Evolutionary conservation across 2,888 invertebrate species (phyloP).

Genomic region (Blastobasis adustella): DNA sequence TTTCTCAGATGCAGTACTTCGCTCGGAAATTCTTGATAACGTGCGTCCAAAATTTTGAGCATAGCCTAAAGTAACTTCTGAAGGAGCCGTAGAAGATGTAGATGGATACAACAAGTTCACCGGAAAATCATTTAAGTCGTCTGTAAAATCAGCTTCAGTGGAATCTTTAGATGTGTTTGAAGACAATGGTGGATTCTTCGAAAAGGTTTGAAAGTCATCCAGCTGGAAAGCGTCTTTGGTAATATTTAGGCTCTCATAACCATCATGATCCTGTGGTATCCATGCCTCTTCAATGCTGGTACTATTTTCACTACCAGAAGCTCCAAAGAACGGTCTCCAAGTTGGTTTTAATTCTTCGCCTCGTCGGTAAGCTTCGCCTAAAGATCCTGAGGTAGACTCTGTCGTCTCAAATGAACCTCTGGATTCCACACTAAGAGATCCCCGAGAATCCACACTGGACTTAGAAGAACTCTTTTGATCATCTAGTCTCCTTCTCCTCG

Average conservation of each 20-base stretch:
- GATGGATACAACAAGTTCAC: constrained; percentile 84
- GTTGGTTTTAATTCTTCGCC: constrained; percentile 85
- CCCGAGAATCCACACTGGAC: constrained; percentile 78
- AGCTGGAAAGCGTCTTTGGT: constrained; percentile 66
- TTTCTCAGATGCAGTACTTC: constrained; percentile 91
- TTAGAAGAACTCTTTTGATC: constrained; percentile 75
- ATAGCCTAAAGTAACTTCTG: constrained; percentile 82
- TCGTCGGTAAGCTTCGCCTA: constrained; percentile 80
- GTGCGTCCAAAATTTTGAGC: constrained; percentile 86
- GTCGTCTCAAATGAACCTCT: constrained; percentile 82
- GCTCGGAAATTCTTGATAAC: constrained; percentile 89
- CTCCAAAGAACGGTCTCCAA: constrained; percentile 88
- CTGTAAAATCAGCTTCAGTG: constrained; percentile 80
- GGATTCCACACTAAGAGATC: constrained; percentile 80
- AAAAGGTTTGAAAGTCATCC: constrained; percentile 69
- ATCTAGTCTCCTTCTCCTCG: constrained; percentile 58
- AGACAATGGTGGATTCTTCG: constrained; percentile 64
- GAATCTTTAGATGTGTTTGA: constrained; percentile 70
- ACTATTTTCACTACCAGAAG: constrained; percentile 85
- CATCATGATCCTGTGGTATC: constrained; percentile 84
- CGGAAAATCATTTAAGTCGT: constrained; percentile 85
- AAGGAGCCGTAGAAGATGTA: constrained; percentile 71
- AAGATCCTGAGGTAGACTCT: constrained; percentile 83
- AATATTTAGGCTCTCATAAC: constrained; percentile 71
- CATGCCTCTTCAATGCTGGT: constrained; percentile 90